Evolutionary conservation across 2,113 vertebrate genomes (phyloP).

Genomic region (Hyaena hyaena): DNA sequence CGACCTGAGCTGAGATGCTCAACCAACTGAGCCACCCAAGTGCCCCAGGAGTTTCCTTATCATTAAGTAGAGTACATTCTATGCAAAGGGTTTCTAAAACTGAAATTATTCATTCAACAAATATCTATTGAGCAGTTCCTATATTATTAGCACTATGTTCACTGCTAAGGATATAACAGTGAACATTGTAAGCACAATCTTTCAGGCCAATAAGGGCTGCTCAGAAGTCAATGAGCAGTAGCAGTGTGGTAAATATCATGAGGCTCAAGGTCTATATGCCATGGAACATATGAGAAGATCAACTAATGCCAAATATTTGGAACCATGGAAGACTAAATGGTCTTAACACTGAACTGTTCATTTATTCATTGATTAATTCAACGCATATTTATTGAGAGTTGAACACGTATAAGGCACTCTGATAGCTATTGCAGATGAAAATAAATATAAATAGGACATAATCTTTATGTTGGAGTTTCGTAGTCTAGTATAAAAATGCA

Average conservation of each 20-base stretch:
- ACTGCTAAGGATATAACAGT: background rate
- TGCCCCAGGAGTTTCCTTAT: background rate
- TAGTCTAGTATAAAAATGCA: background rate
- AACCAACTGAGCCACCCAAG: too few species aligned
- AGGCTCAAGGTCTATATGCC: background rate
- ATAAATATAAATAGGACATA: background rate
- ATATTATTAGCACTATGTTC: background rate
- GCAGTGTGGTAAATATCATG: background rate
- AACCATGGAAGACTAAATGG: background rate
- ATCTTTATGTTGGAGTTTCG: background rate
- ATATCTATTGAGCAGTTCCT: conserved; percentile 6
- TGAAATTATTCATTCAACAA: conserved; percentile 36
- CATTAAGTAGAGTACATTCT: background rate
- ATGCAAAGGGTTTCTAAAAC: conserved; percentile 13
- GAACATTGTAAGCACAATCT: background rate
- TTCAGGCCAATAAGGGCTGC: background rate
- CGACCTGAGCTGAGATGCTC: too few species aligned
- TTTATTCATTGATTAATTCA: background rate
- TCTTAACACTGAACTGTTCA: background rate
- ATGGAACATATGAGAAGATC: background rate
- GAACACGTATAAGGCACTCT: background rate
- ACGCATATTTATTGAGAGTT: conserved; percentile 7
- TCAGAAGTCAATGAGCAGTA: background rate
- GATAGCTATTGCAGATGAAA: background rate
- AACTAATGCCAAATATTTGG: background rate